Evolutionary conservation across 1,140 invertebrate genomes (phyloP).

Genomic region (Bactericera cockerelli): DNA sequence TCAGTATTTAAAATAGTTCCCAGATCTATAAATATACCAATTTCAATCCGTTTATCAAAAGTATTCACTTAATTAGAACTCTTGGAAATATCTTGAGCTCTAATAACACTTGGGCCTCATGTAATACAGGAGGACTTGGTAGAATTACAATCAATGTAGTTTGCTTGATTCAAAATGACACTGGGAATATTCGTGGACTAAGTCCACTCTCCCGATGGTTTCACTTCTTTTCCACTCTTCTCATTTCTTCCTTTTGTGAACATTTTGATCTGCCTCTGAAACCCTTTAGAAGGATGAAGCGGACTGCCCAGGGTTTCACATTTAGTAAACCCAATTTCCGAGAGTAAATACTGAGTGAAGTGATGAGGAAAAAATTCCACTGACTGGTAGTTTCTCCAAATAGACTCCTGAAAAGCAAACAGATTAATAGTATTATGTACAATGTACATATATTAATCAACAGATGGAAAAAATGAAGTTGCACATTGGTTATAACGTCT

Average conservation of each 20-base stretch:
- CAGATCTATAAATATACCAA: no score
- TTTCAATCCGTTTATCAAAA: no score
- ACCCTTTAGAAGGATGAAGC: constrained; percentile 71
- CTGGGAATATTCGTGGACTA: constrained; percentile 64
- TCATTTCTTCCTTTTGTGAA: constrained; percentile 50
- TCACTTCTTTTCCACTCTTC: constrained; percentile 4
- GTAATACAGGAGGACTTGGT: no score
- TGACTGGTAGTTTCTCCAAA: constrained; percentile 67
- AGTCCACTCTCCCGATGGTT: background rate
- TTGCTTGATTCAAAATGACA: constrained; percentile 67
- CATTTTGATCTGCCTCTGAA: constrained; percentile 71
- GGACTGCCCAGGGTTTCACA: constrained; percentile 72
- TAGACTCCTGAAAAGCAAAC: constrained; percentile 67
- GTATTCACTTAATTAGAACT: no score
- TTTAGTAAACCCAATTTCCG: constrained; percentile 75
- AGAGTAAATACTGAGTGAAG: constrained; percentile 78
- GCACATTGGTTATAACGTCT: no score
- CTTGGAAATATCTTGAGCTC: no score
- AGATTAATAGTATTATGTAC: constrained; percentile 13
- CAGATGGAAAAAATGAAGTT: no score
- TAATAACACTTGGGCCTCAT: no score
- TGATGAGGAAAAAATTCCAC: constrained; percentile 78
- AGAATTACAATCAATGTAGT: no score
- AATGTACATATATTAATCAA: background rate
- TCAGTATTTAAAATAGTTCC: no score